Conservation (phyloP, 2,888 invertebrate genomes). For the Gastracanthus pulcherrimus region DNA sequence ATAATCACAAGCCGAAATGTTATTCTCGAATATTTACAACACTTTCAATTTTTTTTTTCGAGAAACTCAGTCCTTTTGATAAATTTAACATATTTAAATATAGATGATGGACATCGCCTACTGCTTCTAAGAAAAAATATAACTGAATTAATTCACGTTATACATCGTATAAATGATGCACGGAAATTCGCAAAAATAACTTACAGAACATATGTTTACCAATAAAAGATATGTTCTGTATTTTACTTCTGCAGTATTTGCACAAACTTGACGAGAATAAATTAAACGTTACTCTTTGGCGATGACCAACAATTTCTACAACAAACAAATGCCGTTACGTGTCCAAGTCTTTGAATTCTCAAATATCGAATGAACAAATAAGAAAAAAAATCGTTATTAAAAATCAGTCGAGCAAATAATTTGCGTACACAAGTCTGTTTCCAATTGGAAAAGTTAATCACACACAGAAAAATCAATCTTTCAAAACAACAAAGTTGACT, state of each 20-base stretch:
- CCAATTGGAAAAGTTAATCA: slow-evolving; percentile 9
- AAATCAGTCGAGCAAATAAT: slow-evolving; percentile 43
- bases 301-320: slow-evolving; percentile 8
- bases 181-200: background rate
- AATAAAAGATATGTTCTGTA: background rate
- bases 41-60: slow-evolving; percentile 25
- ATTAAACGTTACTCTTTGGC: background rate
- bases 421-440: slow-evolving; percentile 16
- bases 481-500: slow-evolving; percentile 46
- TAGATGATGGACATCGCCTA: slow-evolving; percentile 4
- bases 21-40: slow-evolving; percentile 27
- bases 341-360: slow-evolving; percentile 45
- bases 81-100: slow-evolving; percentile 24
- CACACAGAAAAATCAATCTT: slow-evolving; percentile 53
- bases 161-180: background rate
- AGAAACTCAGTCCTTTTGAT: slow-evolving; percentile 47
- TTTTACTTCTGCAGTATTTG: background rate
- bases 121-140: background rate
- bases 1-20: slow-evolving; percentile 22
- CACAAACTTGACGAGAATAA: background rate
- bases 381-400: background rate
- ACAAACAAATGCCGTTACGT: slow-evolving; percentile 11
- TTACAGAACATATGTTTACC: background rate
- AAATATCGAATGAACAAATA: slow-evolving; percentile 11
- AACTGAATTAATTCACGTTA: no score